Evolutionary conservation across 1,140 invertebrate genomes (phyloP).

Genomic region (Aleiodes sp.): DNA sequence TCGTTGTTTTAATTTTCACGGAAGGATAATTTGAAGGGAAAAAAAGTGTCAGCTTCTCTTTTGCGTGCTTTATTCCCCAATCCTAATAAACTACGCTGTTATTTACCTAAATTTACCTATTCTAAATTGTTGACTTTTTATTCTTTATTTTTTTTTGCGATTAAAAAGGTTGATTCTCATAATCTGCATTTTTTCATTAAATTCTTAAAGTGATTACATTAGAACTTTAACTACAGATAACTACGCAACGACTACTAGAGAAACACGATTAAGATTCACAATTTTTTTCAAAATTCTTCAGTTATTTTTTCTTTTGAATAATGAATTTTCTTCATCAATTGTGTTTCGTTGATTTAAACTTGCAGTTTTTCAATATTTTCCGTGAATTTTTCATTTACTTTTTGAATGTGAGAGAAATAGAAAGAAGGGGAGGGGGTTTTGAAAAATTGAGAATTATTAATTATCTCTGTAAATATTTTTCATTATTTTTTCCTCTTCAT

Average conservation of each 20-base stretch:
- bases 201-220: slow-evolving; percentile 60
- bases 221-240: slow-evolving; percentile 54
- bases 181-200: slow-evolving; percentile 38
- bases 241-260: slow-evolving; percentile 59
- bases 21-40: background rate
- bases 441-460: background rate
- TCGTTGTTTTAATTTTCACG: background rate
- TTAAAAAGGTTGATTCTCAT: slow-evolving; percentile 28
- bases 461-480: background rate
- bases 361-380: slow-evolving; percentile 4
- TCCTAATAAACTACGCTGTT: background rate
- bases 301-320: slow-evolving; percentile 35
- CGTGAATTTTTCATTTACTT: background rate
- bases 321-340: background rate
- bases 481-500: too few relatives aligned
- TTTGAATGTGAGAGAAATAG: slow-evolving; percentile 29
- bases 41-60: background rate
- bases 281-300: slow-evolving; percentile 14
- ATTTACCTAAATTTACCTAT: slow-evolving; percentile 16
- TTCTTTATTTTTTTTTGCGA: too few relatives aligned
- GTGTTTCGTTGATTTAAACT: background rate
- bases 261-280: slow-evolving; percentile 45
- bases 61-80: background rate
- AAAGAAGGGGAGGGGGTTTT: slow-evolving; percentile 27
- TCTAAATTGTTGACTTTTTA: too few relatives aligned